Conservation (phyloP, 2,113 vertebrate species). For the Orcinus orca region DNA sequence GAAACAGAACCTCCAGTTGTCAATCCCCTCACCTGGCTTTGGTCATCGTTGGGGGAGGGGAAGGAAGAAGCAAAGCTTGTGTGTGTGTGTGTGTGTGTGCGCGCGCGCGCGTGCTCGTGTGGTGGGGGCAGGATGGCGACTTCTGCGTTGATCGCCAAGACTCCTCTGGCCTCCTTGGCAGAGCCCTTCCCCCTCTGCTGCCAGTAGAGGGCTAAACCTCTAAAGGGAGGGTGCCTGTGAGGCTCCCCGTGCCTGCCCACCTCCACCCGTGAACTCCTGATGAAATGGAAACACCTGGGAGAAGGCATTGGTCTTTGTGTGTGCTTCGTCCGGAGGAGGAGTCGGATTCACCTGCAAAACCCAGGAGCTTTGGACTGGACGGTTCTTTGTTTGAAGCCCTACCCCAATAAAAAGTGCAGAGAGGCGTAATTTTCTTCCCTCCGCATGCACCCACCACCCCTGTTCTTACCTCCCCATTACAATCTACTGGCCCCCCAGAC, state of each 20-base stretch:
- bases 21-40: not conserved
- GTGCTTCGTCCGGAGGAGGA: not conserved
- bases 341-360: not conserved
- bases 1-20: not conserved
- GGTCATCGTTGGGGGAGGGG: conserved; percentile 12
- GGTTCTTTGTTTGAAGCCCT: not conserved
- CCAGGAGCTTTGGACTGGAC: not conserved
- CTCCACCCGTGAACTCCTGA: not conserved
- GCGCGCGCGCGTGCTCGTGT: not conserved
- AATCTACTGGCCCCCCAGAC: not conserved
- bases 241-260: not conserved
- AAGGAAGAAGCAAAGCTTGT: not conserved
- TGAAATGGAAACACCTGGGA: not conserved
- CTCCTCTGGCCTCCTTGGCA: not conserved
- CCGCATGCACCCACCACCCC: not conserved
- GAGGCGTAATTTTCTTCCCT: not conserved
- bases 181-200: not conserved
- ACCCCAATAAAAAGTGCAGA: not conserved
- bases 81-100: not conserved
- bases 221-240: not conserved
- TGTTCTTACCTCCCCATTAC: not conserved
- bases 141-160: not conserved
- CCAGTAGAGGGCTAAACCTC: not conserved
- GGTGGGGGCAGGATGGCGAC: not conserved
- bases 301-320: not conserved